Percentiles rank a stretch among this genome's conserved stretches.
Conservation (phyloP, 1,140 invertebrate genomes). For the Alviniconcha marisindica region DNA sequence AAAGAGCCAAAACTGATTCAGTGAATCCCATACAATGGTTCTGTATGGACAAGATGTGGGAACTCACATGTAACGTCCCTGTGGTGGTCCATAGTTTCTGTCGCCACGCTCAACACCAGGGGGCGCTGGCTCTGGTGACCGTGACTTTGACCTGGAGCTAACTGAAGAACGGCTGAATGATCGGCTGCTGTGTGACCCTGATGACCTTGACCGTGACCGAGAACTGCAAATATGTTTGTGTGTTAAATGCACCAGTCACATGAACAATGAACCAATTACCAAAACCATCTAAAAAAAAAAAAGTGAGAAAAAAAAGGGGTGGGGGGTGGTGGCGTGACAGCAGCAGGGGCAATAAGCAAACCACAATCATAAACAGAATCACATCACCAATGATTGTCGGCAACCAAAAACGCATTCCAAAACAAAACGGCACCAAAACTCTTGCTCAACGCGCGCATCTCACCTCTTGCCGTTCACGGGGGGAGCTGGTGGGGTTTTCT, state of each 20-base stretch:
- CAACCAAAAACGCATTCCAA: not conserved
- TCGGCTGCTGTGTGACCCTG: slow-evolving; percentile 65
- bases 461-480: not conserved
- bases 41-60: not conserved
- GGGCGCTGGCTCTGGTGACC: slow-evolving; percentile 44
- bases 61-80: slow-evolving; percentile 31
- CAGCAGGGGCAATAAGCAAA: no score
- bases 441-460: not conserved
- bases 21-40: no score
- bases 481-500: not conserved
- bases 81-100: slow-evolving; percentile 21
- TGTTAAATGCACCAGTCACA: no score
- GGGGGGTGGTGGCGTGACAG: no score
- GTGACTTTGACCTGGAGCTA: slow-evolving; percentile 66
- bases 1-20: not conserved
- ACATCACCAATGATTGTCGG: not conserved
- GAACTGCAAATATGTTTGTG: slow-evolving; percentile 57
- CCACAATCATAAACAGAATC: not conserved
- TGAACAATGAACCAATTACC: no score
- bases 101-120: slow-evolving; percentile 46
- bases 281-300: no score
- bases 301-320: no score
- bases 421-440: not conserved
- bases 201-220: slow-evolving; percentile 70
- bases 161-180: slow-evolving; percentile 69